phyloP scores from a whole-genome alignment of 2,888 invertebrate species.

The Therioaphis trifolii region DNA sequence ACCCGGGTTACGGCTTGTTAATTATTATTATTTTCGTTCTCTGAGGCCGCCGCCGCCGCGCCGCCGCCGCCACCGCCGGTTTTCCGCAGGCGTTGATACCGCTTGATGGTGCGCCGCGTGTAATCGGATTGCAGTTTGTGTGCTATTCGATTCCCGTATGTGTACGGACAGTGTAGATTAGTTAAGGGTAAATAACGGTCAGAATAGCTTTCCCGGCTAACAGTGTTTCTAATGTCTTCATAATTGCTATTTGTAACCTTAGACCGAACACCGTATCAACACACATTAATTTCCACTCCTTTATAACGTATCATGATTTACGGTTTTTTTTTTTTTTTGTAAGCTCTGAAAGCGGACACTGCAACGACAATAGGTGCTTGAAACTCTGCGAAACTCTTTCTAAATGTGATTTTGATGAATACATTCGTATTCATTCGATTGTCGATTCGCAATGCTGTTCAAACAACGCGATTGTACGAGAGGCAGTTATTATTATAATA shows the following conservation, averaged over 20 bases:
- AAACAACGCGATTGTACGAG: neutral
- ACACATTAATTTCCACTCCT: neutral
- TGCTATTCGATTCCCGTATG: neutral
- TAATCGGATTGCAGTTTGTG: conserved; percentile 29
- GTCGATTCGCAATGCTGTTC: neutral
- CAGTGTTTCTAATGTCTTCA: conserved; percentile 44
- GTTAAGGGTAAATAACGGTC: neutral
- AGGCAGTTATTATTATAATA: neutral
- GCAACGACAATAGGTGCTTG: neutral
- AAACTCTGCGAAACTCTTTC: neutral
- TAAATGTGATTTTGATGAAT: conserved; percentile 27
- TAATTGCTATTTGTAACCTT: conserved; percentile 5
- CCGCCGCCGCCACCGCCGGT: too few species aligned
- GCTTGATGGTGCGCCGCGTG: too few species aligned
- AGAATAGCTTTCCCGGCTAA: neutral
- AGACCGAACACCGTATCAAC: neutral
- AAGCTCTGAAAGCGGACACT: neutral
- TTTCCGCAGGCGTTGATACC: too few species aligned
- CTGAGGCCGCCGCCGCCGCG: too few species aligned
- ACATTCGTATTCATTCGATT: neutral
- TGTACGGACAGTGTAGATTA: neutral
- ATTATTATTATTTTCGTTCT: neutral
- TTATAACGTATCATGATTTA: too few species aligned
- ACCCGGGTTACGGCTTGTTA: neutral
- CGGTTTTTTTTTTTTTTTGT: too few species aligned